Evolutionary conservation across 1,140 invertebrate species (phyloP), one percentile per base, ranked within the genome.

Genomic region (Lordiphosa clarofinis): DNA sequence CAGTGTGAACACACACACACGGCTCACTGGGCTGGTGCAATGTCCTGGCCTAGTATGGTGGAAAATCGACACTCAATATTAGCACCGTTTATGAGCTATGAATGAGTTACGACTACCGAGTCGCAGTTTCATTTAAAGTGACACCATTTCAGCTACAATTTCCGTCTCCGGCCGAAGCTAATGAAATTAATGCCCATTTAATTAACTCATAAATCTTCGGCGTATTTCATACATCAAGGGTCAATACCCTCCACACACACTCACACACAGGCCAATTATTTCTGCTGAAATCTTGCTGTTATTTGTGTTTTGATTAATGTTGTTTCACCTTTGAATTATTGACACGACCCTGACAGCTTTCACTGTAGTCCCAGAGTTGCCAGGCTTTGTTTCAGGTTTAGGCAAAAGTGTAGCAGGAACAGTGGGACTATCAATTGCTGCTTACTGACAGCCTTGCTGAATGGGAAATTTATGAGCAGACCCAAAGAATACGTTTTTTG

Each of bases 1-100:
- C 24, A 28, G 6, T 28, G 24, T 6, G 24, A 4, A 28, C 24
- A 28, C 24, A 28, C 24, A 28, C 4, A 28, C 24, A 28, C 42
- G 24, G 24, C 24, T 28, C 0, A 28, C 24, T 28, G 24, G 5
- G 24, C 24, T 65, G 69, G 70, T 73, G 74, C 74, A 79, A 79
- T 66, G 74, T 70, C 74, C 74, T 69, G 58, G 54, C 19, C 35
- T 11, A 56, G 63, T 42, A 46, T 50, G 61, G 72, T 67, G 78
- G 74, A 79, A 79, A 79, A 79, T 79, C 74, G 75, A 79, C 74
- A 79, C 74, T 79, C 70, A 81, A 79, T 79, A 78, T 78, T 78
- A 79, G 65, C 75, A 74, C 53, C 74, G 74, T 70, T 79, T 79
- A 79, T 79, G 74, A 79, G 70, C 75, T 74, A 79, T 79, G 75